phyloP scores from a whole-genome alignment of 2,888 invertebrate genomes.

The Mechanitis mazaeus region DNA sequence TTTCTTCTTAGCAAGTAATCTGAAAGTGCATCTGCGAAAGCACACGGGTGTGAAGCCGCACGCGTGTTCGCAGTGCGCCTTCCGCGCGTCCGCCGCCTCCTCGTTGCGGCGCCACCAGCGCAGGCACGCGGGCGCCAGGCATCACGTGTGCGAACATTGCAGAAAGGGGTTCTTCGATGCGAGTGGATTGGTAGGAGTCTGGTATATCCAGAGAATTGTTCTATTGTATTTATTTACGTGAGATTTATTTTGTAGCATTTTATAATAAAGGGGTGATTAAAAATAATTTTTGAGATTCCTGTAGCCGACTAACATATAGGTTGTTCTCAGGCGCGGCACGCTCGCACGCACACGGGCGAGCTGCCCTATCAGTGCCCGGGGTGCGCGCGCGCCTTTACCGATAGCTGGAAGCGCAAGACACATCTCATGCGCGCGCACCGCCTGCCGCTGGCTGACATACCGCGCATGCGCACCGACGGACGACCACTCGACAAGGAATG shows the following conservation, averaged over 20 bases:
- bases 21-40: conserved; percentile 56
- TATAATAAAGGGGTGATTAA: too few relatives aligned
- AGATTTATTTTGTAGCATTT: too few relatives aligned
- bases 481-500: conserved; percentile 13
- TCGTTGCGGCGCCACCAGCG: conserved; percentile 58
- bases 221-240: neutral
- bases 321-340: conserved; percentile 50
- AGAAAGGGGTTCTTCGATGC: conserved; percentile 55
- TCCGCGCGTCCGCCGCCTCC: conserved; percentile 50
- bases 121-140: conserved; percentile 42
- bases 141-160: conserved; percentile 53
- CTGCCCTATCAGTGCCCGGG: conserved; percentile 59
- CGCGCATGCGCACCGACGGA: conserved; percentile 50
- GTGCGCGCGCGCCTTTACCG: conserved; percentile 58
- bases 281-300: too few relatives aligned
- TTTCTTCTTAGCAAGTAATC: conserved; percentile 49
- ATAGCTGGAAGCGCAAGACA: conserved; percentile 70
- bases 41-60: conserved; percentile 64
- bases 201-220: neutral
- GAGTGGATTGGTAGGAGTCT: conserved; percentile 48
- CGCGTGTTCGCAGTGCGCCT: conserved; percentile 51
- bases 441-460: conserved; percentile 52
- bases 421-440: conserved; percentile 65
- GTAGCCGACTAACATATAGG: too few relatives aligned
- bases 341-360: conserved; percentile 65